Percentiles rank a stretch among this genome's conserved stretches.
Conservation (phyloP, 1,140 invertebrate genomes). For the Zelostemma sp. region DNA sequence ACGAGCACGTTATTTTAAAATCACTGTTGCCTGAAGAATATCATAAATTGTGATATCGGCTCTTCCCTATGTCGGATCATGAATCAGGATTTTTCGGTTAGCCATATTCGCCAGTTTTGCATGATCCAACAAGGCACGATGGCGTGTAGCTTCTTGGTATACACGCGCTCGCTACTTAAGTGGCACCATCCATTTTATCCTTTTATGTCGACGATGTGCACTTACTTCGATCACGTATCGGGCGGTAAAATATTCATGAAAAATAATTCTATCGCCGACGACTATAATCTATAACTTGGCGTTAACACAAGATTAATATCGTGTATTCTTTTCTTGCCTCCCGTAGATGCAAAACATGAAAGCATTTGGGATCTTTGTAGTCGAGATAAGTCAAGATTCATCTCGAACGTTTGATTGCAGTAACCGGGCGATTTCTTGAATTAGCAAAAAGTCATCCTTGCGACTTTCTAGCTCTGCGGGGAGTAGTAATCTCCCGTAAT, state of each 20-base stretch:
- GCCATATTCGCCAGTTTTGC: conserved; percentile 43
- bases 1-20: conserved; percentile 28
- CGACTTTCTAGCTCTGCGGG: conserved; percentile 10
- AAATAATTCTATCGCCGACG: not conserved
- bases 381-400: too few species aligned
- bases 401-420: too few species aligned
- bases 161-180: conserved; percentile 28
- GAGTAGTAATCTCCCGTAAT: conserved; percentile 62
- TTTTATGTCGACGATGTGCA: conserved; percentile 9
- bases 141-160: conserved; percentile 10
- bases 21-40: conserved; percentile 36
- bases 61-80: conserved; percentile 32
- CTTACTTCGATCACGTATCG: conserved; percentile 1
- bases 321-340: too few species aligned
- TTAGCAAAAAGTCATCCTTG: too few species aligned
- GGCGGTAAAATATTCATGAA: not conserved
- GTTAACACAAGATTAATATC: not conserved
- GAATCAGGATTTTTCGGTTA: conserved; percentile 60
- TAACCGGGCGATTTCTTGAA: too few species aligned
- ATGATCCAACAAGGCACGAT: conserved; percentile 28
- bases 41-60: conserved; percentile 55
- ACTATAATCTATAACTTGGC: too few species aligned
- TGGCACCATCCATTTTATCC: conserved; percentile 42
- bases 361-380: too few species aligned
- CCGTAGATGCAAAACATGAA: too few species aligned